Conservation (phyloP, 2,888 invertebrate genomes). For the Cremastobaeus sp. region DNA sequence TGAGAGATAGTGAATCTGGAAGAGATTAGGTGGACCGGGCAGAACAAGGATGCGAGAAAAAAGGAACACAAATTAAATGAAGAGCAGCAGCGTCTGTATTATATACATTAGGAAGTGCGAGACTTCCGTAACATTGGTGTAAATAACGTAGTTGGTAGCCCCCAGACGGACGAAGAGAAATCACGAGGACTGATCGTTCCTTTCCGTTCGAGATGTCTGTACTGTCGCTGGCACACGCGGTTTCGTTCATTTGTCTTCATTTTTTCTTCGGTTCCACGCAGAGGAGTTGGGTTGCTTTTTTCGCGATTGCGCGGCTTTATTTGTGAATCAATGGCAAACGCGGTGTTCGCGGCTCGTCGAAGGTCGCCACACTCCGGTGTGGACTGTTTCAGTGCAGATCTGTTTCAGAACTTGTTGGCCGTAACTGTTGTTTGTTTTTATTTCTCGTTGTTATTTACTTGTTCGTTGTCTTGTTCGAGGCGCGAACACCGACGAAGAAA, state of each 20-base stretch:
- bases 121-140: conserved; percentile 75
- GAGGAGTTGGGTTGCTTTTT: conserved; percentile 39
- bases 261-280: conserved; percentile 7
- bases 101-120: conserved; percentile 75
- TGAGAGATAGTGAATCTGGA: conserved; percentile 23
- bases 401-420: too few species aligned
- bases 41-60: not conserved
- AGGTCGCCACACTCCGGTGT: not conserved
- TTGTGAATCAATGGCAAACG: conserved; percentile 29
- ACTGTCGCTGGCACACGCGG: not conserved
- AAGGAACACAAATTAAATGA: conserved; percentile 4
- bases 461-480: conserved; percentile 7
- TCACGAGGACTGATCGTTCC: conserved; percentile 24
- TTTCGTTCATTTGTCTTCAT: conserved; percentile 15
- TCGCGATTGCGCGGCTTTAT: conserved; percentile 7
- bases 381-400: too few species aligned
- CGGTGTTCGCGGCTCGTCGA: conserved; percentile 23
- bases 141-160: conserved; percentile 69
- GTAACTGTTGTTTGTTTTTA: conserved; percentile 1
- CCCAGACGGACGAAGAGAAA: conserved; percentile 21
- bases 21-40: not conserved
- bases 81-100: conserved; percentile 73
- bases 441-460: not conserved
- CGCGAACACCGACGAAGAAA: conserved; percentile 33
- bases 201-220: conserved; percentile 11